A percentile compares a stretch with the other conserved stretches of the same genome.
Conservation (phyloP, 2,888 invertebrate species). For the Heliconius sara region DNA sequence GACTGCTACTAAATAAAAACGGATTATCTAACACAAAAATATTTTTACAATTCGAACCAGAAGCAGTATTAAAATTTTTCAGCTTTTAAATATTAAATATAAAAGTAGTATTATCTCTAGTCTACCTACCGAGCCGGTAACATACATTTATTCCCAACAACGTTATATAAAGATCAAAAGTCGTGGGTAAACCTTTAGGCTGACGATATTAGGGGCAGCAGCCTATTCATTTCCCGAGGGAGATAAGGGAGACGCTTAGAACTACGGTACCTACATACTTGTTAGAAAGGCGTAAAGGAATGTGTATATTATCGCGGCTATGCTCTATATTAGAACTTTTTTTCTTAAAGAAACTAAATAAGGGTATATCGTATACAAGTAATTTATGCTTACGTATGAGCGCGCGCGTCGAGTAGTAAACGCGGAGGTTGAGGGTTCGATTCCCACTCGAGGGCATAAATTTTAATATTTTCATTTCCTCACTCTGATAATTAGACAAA, state of each 20-base stretch:
- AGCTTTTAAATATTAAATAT: background rate
- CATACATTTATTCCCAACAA: background rate
- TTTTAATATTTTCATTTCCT: background rate
- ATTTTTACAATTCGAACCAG: no score
- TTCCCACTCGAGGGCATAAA: background rate
- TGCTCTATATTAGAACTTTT: background rate
- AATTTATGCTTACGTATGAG: no score
- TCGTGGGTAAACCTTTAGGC: background rate
- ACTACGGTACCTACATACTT: background rate
- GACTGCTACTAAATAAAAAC: no score
- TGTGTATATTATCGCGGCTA: background rate
- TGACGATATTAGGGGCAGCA: conserved; percentile 8
- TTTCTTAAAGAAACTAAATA: background rate
- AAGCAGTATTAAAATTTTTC: no score
- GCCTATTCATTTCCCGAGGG: conserved; percentile 20
- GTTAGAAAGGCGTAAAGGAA: background rate
- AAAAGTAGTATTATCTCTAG: background rate
- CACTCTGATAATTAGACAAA: background rate
- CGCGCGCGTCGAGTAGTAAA: background rate
- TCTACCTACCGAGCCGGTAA: background rate
- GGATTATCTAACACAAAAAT: no score
- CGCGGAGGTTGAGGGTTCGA: background rate
- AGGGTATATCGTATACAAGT: background rate
- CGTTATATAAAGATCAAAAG: conserved; percentile 10
- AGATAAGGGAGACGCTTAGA: background rate